A percentile compares a stretch with the other conserved stretches of the same genome.
phyloP scores from a whole-genome alignment of 2,888 invertebrate species.

The Harpalus rubripes region DNA sequence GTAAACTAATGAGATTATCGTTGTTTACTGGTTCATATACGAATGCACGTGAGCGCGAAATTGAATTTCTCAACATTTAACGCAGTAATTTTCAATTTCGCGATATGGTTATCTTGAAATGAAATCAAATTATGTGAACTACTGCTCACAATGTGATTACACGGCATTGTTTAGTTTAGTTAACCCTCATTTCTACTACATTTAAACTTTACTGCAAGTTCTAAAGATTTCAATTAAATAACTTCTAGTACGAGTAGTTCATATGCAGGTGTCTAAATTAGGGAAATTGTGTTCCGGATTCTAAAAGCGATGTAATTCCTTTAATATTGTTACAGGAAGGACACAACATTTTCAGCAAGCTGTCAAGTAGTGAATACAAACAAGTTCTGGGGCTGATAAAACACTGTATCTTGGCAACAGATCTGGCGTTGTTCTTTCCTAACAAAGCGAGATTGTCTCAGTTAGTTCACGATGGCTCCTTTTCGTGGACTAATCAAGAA shows the following conservation, averaged over 20 bases:
- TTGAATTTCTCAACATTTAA: constrained; percentile 19
- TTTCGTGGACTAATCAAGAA: constrained; percentile 83
- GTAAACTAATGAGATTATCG: not conserved
- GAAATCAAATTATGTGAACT: constrained; percentile 47
- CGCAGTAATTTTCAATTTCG: constrained; percentile 29
- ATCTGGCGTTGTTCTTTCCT: constrained; percentile 89
- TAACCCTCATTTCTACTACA: constrained; percentile 30
- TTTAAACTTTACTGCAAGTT: constrained; percentile 36
- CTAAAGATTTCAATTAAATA: constrained; percentile 45
- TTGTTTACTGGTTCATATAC: not conserved
- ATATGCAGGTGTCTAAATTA: constrained; percentile 9
- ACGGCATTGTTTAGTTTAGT: constrained; percentile 46
- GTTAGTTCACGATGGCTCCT: constrained; percentile 79
- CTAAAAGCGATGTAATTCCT: not conserved
- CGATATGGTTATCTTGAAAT: constrained; percentile 33
- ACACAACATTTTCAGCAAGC: constrained; percentile 89
- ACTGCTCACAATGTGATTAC: constrained; percentile 19
- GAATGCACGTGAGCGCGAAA: not conserved
- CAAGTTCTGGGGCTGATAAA: constrained; percentile 87
- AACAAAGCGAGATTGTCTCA: constrained; percentile 83
- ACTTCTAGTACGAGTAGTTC: constrained; percentile 18
- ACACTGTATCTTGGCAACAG: constrained; percentile 92
- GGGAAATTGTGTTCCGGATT: not conserved
- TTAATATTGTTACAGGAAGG: constrained; percentile 82
- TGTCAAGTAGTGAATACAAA: constrained; percentile 87